phyloP scores from a whole-genome alignment of 1,140 invertebrate genomes.

The Zaprionus inermis region DNA sequence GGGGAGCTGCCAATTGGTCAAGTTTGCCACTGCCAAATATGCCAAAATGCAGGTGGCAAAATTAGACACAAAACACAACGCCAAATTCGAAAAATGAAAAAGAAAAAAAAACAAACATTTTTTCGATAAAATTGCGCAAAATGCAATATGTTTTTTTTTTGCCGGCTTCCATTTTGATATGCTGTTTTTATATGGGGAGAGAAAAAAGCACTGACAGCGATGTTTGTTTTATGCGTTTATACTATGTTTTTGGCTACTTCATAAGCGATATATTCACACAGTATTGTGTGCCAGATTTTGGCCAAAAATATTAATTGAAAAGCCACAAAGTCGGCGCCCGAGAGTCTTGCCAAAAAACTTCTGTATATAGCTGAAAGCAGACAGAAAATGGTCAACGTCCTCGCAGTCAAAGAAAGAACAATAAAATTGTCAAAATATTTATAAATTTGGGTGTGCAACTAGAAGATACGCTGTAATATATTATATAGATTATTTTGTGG shows the following conservation, averaged over 20 bases:
- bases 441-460: background rate
- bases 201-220: constrained; percentile 53
- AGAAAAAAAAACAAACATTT: constrained; percentile 20
- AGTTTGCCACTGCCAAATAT: constrained; percentile 66
- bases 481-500: too few relatives aligned
- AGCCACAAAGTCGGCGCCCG: constrained; percentile 58
- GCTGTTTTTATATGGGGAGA: constrained; percentile 26
- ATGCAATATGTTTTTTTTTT: constrained; percentile 47
- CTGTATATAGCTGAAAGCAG: constrained; percentile 22
- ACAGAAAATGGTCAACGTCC: constrained; percentile 36
- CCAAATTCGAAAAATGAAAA: constrained; percentile 42
- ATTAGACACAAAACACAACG: constrained; percentile 76
- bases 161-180: constrained; percentile 8
- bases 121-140: constrained; percentile 54
- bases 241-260: background rate
- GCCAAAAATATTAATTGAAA: constrained; percentile 62
- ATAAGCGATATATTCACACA: constrained; percentile 56
- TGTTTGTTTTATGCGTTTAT: constrained; percentile 62
- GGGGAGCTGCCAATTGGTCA: constrained; percentile 56
- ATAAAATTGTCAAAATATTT: constrained; percentile 1
- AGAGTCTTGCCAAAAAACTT: constrained; percentile 64
- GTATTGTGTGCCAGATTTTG: constrained; percentile 60
- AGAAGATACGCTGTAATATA: background rate
- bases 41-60: constrained; percentile 81
- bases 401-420: constrained; percentile 19